Evolutionary conservation across 2,888 invertebrate genomes (phyloP).

Genomic region (Eilema caniola): DNA sequence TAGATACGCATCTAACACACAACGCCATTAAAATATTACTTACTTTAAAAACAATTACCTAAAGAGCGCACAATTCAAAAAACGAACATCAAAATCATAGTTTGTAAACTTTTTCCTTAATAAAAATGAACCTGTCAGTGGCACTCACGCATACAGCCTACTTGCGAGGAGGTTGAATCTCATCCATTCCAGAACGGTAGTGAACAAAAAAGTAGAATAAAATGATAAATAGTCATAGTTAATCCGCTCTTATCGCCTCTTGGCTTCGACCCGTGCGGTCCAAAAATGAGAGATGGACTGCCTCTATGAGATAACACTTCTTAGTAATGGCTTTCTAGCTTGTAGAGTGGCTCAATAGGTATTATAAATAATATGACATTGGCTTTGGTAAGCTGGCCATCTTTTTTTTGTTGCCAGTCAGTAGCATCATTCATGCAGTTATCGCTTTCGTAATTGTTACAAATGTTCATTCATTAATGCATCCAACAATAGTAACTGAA

Average conservation of each 20-base stretch:
- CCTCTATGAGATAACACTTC: conserved; percentile 78
- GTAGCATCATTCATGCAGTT: conserved; percentile 21
- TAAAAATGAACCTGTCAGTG: conserved; percentile 54
- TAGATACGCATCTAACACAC: background rate
- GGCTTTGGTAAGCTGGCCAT: conserved; percentile 39
- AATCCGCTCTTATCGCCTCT: conserved; percentile 83
- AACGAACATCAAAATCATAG: conserved; percentile 17
- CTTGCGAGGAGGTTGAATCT: conserved; percentile 66
- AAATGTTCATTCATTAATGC: conserved; percentile 17
- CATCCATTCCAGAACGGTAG: conserved; percentile 76
- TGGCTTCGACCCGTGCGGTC: conserved; percentile 82
- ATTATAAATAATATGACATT: conserved; percentile 51
- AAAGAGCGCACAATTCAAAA: conserved; percentile 23
- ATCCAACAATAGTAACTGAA: background rate
- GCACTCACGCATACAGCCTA: conserved; percentile 48
- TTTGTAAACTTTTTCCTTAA: conserved; percentile 11
- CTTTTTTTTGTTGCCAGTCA: conserved; percentile 26
- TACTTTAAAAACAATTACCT: background rate
- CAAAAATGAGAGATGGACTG: conserved; percentile 84
- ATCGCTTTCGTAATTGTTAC: conserved; percentile 26
- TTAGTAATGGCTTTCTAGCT: conserved; percentile 74
- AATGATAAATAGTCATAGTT: conserved; percentile 85
- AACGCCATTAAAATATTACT: background rate
- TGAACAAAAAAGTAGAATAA: conserved; percentile 77
- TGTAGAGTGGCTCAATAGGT: conserved; percentile 60